Conservation (phyloP, 92 coral and sea anemone genomes). For the Micromussa lordhowensis region DNA sequence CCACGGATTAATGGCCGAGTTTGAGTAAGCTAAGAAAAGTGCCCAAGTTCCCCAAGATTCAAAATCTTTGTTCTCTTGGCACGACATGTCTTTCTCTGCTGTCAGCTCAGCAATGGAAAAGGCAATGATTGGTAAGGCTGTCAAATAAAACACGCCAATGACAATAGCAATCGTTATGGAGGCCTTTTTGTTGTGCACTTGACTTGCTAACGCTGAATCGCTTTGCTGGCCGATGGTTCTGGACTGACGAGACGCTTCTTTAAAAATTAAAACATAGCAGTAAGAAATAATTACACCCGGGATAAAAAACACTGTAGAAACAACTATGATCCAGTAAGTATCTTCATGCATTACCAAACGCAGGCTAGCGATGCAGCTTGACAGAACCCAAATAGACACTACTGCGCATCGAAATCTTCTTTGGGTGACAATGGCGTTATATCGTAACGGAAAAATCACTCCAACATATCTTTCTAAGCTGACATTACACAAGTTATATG, state of each 20-base stretch:
- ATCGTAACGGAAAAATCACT: conserved; percentile 53
- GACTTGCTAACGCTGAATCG: not conserved
- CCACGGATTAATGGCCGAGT: conserved; percentile 52
- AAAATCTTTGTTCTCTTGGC: not conserved
- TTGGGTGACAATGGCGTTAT: conserved; percentile 23
- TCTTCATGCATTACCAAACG: conserved; percentile 28
- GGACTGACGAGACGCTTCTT: conserved; percentile 30
- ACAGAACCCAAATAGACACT: conserved; percentile 22
- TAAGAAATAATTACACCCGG: conserved; percentile 34
- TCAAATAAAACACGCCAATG: conserved; percentile 31
- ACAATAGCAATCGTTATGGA: conserved; percentile 43
- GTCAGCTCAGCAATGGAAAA: conserved; percentile 21
- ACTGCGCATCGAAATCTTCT: conserved; percentile 7
- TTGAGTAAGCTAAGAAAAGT: conserved; percentile 31
- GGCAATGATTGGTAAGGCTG: conserved; percentile 14
- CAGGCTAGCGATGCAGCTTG: conserved; percentile 21
- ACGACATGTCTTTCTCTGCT: not conserved
- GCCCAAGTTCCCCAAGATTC: conserved; percentile 40
- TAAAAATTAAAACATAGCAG: conserved; percentile 22
- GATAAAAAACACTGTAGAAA: conserved; percentile 17
- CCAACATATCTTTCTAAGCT: conserved; percentile 67
- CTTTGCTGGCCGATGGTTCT: conserved; percentile 2
- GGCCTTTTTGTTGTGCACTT: conserved; percentile 30
- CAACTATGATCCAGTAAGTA: conserved; percentile 26
- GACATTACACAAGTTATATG: conserved; percentile 64